These are phyloP conservation scores for Strix aluco DNA, from an alignment of 2,113 vertebrate species.

Conservation along the genomic window DNA sequence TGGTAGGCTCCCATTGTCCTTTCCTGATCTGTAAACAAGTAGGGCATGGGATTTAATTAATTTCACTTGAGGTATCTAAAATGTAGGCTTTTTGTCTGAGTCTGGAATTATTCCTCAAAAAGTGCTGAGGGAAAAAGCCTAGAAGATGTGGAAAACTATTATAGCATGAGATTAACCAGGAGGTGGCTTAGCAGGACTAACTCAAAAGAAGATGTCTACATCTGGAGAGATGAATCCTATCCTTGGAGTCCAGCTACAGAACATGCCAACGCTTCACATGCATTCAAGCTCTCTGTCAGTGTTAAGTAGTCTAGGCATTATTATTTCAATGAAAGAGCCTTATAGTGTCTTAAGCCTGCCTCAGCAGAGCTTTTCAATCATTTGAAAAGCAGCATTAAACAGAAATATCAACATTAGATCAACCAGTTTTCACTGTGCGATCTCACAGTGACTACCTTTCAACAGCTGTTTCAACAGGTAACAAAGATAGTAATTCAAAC, in stretches of 20 bases:
- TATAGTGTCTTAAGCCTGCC: not conserved
- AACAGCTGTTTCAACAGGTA: not conserved
- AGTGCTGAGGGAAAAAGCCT: not conserved
- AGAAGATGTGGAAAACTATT: not conserved
- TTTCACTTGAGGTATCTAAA: not conserved
- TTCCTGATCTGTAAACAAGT: not conserved
- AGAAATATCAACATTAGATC: not conserved
- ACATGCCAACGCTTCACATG: not conserved
- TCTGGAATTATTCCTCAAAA: not conserved
- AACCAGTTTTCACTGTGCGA: fast-evolving
- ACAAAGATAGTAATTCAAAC: not conserved
- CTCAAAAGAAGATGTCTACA: not conserved
- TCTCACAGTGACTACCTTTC: not conserved
- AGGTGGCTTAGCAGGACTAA: not conserved
- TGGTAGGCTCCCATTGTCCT: not conserved
- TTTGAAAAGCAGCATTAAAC: not conserved
- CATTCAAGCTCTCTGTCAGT: not conserved
- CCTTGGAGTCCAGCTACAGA: not conserved
- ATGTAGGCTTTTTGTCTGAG: not conserved
- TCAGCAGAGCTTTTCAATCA: not conserved
- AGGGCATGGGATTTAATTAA: not conserved
- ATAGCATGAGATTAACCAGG: not conserved
- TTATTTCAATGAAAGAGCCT: not conserved
- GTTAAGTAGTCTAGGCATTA: not conserved
- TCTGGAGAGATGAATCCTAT: not conserved